These are phyloP conservation scores for Craseonycteris thonglongyai DNA, from an alignment of 2,113 vertebrate species.

Conservation along the genomic window DNA sequence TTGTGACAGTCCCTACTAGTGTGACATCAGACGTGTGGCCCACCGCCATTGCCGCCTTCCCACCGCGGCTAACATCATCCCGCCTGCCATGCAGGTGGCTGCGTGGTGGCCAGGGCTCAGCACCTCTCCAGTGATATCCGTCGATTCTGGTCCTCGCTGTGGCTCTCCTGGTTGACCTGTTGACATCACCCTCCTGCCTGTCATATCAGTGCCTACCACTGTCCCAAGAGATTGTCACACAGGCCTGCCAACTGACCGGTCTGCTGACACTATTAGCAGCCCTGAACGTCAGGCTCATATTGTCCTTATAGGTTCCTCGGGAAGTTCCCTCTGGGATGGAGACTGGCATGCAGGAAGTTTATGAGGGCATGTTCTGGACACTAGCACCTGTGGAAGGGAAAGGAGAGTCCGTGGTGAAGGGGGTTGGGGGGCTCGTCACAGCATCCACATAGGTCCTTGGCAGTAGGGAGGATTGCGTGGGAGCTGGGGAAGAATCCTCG, in stretches of 20 bases:
- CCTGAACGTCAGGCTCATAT: neutral
- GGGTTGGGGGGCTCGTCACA: neutral
- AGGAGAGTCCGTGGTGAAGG: neutral
- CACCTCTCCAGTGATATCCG: neutral
- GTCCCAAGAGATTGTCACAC: neutral
- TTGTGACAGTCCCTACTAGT: neutral
- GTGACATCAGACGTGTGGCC: neutral
- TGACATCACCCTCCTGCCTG: neutral
- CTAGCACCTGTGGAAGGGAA: neutral
- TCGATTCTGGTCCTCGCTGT: neutral
- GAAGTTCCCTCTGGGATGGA: neutral
- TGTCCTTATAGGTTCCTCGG: neutral
- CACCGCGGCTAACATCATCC: neutral
- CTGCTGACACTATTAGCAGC: neutral
- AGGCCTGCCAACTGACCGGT: neutral
- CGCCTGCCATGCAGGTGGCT: too few species aligned
- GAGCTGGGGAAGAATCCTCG: neutral
- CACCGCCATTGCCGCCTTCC: neutral
- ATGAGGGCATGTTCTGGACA: neutral
- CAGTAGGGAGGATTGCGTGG: neutral
- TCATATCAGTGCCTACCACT: neutral
- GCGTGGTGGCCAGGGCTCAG: neutral
- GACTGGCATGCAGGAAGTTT: neutral
- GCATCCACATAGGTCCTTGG: neutral
- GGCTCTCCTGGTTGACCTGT: neutral